These are phyloP conservation scores for Lacerta bilineata DNA, from an alignment of 2,797 vertebrate genomes.

Conservation along the genomic window DNA sequence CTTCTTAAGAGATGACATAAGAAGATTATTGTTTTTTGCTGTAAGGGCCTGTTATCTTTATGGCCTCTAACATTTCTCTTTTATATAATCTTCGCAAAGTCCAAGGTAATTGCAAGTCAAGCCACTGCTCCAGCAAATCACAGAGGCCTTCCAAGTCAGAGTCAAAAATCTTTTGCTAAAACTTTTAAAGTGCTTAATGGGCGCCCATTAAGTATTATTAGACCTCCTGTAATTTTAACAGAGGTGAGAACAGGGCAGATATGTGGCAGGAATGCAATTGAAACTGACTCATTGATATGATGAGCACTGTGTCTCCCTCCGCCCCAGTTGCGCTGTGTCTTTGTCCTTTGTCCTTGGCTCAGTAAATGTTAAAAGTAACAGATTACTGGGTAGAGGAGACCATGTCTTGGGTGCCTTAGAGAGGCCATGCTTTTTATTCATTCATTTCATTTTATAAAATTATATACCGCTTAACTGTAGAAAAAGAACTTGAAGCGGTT, in stretches of 20 bases:
- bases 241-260: background rate
- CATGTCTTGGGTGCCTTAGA: background rate
- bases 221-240: background rate
- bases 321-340: background rate
- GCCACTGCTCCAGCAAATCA: background rate
- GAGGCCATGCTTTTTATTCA: background rate
- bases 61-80: too few species aligned
- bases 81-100: background rate
- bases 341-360: background rate
- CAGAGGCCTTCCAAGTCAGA: background rate
- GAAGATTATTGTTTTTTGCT: too few species aligned
- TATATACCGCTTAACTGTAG: too few species aligned
- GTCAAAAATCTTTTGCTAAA: background rate
- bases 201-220: background rate
- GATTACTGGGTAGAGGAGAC: background rate
- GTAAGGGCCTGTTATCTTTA: too few species aligned
- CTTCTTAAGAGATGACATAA: too few species aligned
- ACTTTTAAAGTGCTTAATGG: background rate
- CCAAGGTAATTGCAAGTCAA: background rate
- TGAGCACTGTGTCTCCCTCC: background rate
- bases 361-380: background rate
- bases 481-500: too few species aligned
- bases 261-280: background rate
- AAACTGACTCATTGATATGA: conserved; percentile 1
- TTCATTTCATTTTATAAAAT: too few species aligned